phyloP scores from a whole-genome alignment of 2,797 vertebrate species.

The Sebastiscus albofasciatus region DNA sequence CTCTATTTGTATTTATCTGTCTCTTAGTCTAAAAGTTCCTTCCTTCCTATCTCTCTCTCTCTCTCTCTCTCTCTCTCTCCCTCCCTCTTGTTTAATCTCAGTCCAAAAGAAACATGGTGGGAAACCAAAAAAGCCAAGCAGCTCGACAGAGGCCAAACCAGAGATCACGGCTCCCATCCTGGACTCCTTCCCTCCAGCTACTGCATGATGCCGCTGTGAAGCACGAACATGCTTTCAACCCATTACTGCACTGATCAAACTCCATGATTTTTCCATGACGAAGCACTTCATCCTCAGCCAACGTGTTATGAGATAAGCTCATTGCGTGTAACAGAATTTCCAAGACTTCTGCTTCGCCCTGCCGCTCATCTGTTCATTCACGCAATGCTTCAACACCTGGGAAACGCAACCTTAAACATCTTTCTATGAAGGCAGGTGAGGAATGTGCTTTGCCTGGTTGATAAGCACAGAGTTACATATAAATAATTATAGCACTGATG shows the following conservation, averaged over 20 bases:
- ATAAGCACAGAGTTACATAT: not conserved
- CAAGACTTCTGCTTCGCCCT: not conserved
- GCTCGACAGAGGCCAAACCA: conserved; percentile 44
- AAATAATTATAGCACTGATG: not conserved
- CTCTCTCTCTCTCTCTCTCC: not conserved
- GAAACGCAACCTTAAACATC: not conserved
- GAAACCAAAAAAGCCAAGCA: conserved; percentile 51
- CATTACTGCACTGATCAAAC: conserved; percentile 23
- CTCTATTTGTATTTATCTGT: conserved; percentile 12
- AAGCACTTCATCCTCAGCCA: conserved; percentile 4
- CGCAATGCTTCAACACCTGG: conserved; percentile 10
- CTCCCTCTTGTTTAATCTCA: conserved; percentile 37
- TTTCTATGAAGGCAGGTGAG: conserved; percentile 10
- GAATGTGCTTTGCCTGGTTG: not conserved
- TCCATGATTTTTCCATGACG: conserved; percentile 3
- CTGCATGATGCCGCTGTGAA: conserved; percentile 16
- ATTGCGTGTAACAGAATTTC: not conserved
- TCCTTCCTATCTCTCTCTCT: conserved; percentile 29
- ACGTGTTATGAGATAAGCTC: not conserved
- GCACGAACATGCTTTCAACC: conserved; percentile 17
- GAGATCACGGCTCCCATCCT: conserved; percentile 43
- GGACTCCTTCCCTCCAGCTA: conserved; percentile 28
- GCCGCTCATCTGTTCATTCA: not conserved
- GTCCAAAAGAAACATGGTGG: conserved; percentile 64
- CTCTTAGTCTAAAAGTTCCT: not conserved